Percentiles rank a stretch among this genome's conserved stretches.
phyloP scores from a whole-genome alignment of 2,113 vertebrate genomes.

The Collichthys lucidus region DNA sequence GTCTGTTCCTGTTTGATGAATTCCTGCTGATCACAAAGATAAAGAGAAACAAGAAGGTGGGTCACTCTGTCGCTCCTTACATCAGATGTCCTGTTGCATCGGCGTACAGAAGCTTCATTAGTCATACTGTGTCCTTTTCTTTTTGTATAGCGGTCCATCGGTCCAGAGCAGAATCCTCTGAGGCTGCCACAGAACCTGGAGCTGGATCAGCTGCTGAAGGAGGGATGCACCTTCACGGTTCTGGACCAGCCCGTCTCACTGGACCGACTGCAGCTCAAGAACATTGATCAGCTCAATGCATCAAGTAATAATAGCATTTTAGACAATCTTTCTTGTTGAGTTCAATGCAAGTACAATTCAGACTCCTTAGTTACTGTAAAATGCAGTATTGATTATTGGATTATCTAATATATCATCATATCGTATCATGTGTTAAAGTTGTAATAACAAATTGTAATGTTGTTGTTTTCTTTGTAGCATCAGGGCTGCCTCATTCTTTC shows the following conservation, averaged over 20 bases:
- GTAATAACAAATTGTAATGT: neutral
- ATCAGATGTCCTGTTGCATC: no score
- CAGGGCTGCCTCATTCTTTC: conserved; percentile 89
- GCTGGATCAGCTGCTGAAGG: conserved; percentile 88
- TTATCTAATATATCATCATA: neutral
- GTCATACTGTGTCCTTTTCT: neutral
- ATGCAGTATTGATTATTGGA: neutral
- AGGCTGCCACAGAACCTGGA: conserved; percentile 86
- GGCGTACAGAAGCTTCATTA: neutral
- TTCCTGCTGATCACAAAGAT: conserved; percentile 93
- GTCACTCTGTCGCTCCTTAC: neutral
- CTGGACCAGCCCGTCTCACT: conserved; percentile 92
- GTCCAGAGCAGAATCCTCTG: conserved; percentile 79
- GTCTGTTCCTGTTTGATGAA: conserved; percentile 93
- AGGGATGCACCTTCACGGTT: conserved; percentile 87
- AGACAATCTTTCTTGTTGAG: neutral
- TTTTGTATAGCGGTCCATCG: conserved; percentile 80
- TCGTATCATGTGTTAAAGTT: no score
- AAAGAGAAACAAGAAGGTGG: conserved; percentile 90
- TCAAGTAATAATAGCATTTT: conserved; percentile 67
- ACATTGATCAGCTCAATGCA: conserved; percentile 86
- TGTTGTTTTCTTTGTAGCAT: conserved; percentile 78
- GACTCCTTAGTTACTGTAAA: neutral
- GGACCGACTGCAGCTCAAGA: conserved; percentile 89
- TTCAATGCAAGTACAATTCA: neutral